These are phyloP conservation scores for Orycteropus afer DNA, from an alignment of 2,113 vertebrate species.

Conservation along the genomic window DNA sequence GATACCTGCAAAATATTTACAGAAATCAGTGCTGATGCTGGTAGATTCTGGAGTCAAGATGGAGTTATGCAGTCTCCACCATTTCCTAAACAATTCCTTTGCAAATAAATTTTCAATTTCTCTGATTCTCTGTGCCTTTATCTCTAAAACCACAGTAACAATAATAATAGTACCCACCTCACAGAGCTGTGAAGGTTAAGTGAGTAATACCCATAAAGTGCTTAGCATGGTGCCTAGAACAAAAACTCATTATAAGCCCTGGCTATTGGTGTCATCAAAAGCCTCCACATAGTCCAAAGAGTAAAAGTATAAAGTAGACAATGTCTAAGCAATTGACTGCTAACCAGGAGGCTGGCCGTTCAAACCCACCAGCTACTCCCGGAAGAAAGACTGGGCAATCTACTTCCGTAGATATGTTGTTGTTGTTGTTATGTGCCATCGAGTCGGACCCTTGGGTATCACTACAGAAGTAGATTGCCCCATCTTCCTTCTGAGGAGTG, in stretches of 20 bases:
- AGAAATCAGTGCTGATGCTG: not conserved
- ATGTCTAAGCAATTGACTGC: no score
- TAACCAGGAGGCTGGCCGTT: no score
- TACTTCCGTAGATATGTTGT: no score
- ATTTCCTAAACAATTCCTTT: no score
- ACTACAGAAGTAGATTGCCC: no score
- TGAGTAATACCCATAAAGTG: not conserved
- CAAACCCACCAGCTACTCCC: no score
- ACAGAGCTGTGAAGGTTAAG: not conserved
- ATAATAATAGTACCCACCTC: no score
- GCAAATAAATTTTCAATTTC: not conserved
- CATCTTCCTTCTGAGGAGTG: no score
- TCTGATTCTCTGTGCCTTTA: not conserved
- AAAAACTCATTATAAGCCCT: not conserved
- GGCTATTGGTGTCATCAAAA: not conserved
- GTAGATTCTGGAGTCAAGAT: not conserved
- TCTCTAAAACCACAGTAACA: not conserved
- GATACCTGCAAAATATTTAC: not conserved
- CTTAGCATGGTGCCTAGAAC: not conserved
- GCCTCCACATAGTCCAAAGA: not conserved
- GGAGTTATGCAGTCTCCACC: fast-evolving
- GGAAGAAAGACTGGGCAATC: no score
- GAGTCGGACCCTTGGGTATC: no score
- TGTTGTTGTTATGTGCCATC: no score
- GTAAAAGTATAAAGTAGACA: not conserved